Evolutionary conservation across 2,113 vertebrate species (phyloP), one percentile per base, ranked within the genome.

Genomic region (Ceyx melanurus): DNA sequence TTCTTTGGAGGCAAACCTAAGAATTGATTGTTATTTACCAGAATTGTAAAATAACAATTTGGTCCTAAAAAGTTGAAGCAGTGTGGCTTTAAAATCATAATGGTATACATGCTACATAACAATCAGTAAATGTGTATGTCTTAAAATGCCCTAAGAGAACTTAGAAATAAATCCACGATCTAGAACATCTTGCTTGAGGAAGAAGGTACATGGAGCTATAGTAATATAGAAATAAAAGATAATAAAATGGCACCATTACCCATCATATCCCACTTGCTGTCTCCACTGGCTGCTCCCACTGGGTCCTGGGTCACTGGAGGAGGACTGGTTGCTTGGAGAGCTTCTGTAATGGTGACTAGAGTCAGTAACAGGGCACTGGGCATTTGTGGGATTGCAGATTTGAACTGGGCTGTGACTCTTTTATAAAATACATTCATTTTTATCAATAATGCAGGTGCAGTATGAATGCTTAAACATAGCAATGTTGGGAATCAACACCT

Each of bases 311-410:
- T 99, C 99, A 33, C 99, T 99, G 97, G 99, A 99, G 35, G 99
- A 99, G 1, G 99, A 99, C 94, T 99, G 99, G 98, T 99, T 99
- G 97, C 99, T 99, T 7, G 99, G 99, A 35, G 99, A 99, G 96
- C 99, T 99, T 95, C 99, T 98, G 97, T 97, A 99, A 97, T 97
- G 97, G 75, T 98, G 97, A 94, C 50, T 64, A 91, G 56, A 96
- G 87, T 98, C 95, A 97, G 91, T 97, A 94, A 98, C 95, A 92
- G 92, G 96, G 93, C 96, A 97, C 19, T 64, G 87, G 83, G 72
- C 60, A 96, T 85, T 95, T 96, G 90, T 14, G 92, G 90, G 87
- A 95, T 96, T 85, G 97, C 96, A 94, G 95, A 74, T 48, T 70
- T 97, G 92, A 92, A 97, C 48, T 11, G 67, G 68, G 88, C 92